A percentile compares a stretch with the other conserved stretches of the same genome.
Conservation (phyloP, 2,113 vertebrate genomes). For the Podiceps cristatus region DNA sequence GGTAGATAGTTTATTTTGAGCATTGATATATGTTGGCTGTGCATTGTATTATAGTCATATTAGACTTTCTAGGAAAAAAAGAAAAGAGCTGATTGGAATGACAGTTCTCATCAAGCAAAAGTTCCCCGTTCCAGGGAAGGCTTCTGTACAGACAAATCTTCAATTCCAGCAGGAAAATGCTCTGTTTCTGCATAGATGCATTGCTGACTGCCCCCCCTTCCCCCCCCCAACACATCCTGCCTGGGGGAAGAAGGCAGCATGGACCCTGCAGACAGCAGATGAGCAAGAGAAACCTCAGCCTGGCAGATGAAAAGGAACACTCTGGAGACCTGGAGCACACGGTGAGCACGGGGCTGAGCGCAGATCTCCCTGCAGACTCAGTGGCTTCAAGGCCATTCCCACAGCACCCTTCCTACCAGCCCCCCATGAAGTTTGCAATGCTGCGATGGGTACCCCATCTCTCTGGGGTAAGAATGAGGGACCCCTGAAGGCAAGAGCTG, state of each 20-base stretch:
- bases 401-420: not conserved
- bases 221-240: not conserved
- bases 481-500: not conserved
- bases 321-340: not conserved
- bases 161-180: not conserved
- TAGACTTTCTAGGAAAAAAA: not conserved
- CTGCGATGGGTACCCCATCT: not conserved
- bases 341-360: not conserved
- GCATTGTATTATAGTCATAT: not conserved
- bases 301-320: not conserved
- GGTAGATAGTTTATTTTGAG: not conserved
- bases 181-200: not conserved
- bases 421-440: accelerated
- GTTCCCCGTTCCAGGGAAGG: not conserved
- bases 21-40: accelerated
- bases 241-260: not conserved
- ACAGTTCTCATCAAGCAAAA: not conserved
- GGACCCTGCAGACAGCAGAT: not conserved
- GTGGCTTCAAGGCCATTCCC: not conserved
- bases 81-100: not conserved
- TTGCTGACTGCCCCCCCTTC: not conserved
- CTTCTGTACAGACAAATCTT: not conserved
- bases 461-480: not conserved
- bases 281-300: not conserved
- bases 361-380: not conserved